Percentiles rank a stretch among this genome's conserved stretches.
phyloP scores from a whole-genome alignment of 2,797 vertebrate genomes.

The Lepilemur ruficaudatus region DNA sequence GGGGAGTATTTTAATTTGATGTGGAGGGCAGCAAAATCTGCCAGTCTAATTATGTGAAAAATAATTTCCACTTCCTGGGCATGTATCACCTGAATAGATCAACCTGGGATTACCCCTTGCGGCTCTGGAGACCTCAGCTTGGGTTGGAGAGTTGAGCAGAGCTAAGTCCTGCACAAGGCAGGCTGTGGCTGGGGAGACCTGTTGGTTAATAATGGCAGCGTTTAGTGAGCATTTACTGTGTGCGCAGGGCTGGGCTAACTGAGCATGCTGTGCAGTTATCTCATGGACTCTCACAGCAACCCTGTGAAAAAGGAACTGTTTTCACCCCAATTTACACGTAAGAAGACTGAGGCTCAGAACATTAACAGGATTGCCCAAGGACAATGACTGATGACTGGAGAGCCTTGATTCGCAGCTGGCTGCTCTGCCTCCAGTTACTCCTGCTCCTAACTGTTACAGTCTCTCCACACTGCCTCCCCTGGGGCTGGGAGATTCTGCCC shows the following conservation, averaged over 20 bases:
- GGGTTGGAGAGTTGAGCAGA: not conserved
- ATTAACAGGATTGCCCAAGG: not conserved
- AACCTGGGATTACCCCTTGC: not conserved
- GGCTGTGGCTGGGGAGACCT: not conserved
- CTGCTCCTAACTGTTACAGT: accelerated
- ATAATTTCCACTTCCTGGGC: not conserved
- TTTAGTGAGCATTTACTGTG: not conserved
- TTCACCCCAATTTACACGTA: not conserved
- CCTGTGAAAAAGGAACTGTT: not conserved
- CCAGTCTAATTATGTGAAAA: not conserved
- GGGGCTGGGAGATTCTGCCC: not conserved
- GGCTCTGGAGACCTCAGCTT: not conserved
- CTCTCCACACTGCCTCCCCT: accelerated
- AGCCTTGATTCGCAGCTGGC: not conserved
- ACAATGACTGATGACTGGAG: not conserved
- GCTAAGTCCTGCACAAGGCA: not conserved
- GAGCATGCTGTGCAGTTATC: not conserved
- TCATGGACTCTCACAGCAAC: not conserved
- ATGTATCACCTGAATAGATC: not conserved
- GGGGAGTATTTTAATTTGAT: not conserved
- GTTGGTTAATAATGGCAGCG: not conserved
- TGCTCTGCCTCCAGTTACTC: not conserved
- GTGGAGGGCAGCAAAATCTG: not conserved
- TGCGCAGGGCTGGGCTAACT: not conserved
- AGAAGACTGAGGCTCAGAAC: not conserved